Percentiles rank a stretch among this genome's conserved stretches.
These are phyloP conservation scores for Aleiodes testaceus DNA, from an alignment of 2,888 invertebrate genomes.

Conservation along the genomic window DNA sequence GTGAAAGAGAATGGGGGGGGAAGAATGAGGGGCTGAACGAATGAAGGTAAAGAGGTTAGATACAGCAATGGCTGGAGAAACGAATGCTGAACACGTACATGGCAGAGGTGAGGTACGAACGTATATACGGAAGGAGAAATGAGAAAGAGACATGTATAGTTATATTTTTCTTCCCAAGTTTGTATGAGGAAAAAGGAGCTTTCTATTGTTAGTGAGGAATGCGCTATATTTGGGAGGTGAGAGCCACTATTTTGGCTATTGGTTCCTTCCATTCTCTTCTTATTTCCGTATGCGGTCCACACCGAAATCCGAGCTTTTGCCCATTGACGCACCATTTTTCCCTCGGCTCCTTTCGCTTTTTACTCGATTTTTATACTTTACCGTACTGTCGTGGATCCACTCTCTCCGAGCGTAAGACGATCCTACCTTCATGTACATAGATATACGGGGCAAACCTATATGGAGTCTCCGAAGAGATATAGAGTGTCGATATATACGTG, in stretches of 20 bases:
- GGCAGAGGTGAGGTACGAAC: conserved; percentile 29
- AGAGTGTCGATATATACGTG: too few species aligned
- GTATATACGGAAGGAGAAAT: conserved; percentile 20
- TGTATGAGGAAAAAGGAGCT: neutral
- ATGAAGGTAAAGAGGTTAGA: neutral
- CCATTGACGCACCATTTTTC: conserved; percentile 18
- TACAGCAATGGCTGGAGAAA: neutral
- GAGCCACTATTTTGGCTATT: conserved; percentile 22
- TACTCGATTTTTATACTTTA: conserved; percentile 14
- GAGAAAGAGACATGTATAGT: conserved; percentile 9
- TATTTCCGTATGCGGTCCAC: neutral
- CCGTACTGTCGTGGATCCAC: neutral
- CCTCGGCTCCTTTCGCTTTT: conserved; percentile 30
- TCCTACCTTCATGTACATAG: neutral
- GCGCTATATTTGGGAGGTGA: neutral
- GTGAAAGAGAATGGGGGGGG: neutral
- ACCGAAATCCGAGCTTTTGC: conserved; percentile 23
- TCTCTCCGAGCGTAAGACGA: neutral
- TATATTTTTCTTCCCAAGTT: neutral
- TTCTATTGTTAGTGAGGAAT: conserved; percentile 17
- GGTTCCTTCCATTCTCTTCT: neutral
- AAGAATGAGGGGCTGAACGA: conserved; percentile 1
- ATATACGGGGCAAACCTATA: neutral
- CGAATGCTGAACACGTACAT: conserved; percentile 27
- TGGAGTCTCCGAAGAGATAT: neutral